Percentiles rank a stretch among this genome's conserved stretches.
Evolutionary conservation across 2,797 vertebrate species (phyloP).

Genomic region (Anabacerthia variegaticeps): DNA sequence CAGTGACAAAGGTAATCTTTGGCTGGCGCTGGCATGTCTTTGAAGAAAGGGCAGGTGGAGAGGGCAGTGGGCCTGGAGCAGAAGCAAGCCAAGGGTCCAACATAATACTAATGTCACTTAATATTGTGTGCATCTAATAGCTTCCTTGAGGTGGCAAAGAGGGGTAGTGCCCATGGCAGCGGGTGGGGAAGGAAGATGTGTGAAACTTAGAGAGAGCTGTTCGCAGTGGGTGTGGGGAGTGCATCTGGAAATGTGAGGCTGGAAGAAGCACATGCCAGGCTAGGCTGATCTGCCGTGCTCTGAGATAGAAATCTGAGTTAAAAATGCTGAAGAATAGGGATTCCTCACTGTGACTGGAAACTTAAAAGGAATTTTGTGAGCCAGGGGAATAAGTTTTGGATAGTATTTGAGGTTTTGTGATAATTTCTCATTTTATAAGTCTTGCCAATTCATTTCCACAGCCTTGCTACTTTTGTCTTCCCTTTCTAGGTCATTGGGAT

Average conservation of each 20-base stretch:
- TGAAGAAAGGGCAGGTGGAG: not conserved
- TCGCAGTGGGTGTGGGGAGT: not conserved
- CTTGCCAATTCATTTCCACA: not conserved
- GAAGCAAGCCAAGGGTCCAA: not conserved
- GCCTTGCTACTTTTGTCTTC: not conserved
- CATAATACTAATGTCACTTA: not conserved
- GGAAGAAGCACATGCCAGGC: not conserved
- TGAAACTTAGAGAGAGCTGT: not conserved
- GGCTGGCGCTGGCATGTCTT: not conserved
- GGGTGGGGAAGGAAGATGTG: not conserved
- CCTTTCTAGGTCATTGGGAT: not conserved
- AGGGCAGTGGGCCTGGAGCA: not conserved
- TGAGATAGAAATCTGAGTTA: not conserved
- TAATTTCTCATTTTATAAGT: not conserved
- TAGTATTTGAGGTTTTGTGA: not conserved
- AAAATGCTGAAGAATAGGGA: not conserved
- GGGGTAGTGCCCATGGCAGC: not conserved
- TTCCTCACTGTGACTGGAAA: not conserved
- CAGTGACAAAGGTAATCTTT: not conserved
- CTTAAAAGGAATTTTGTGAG: not conserved
- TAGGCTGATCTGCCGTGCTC: not conserved
- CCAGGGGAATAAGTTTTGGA: not conserved
- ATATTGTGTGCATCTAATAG: not conserved
- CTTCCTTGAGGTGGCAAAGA: not conserved
- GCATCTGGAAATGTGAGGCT: not conserved